These are phyloP conservation scores for Gasterosteus aculeatus DNA, from an alignment of 2,113 vertebrate species.

Conservation along the genomic window DNA sequence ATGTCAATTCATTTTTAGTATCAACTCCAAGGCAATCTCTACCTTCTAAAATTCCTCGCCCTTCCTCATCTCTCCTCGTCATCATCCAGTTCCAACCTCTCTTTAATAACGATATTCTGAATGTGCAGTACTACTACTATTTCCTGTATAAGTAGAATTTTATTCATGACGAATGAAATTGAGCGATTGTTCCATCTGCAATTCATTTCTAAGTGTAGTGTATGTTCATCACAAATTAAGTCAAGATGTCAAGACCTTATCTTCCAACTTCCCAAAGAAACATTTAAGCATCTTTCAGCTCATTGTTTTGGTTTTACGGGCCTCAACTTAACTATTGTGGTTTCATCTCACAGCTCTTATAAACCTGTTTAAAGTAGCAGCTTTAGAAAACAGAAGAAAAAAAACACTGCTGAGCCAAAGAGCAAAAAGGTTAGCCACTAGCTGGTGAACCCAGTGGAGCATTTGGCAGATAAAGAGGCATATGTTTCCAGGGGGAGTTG, in stretches of 20 bases:
- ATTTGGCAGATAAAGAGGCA: not conserved
- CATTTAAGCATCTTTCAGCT: not conserved
- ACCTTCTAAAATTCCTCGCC: not conserved
- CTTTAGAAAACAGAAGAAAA: not conserved
- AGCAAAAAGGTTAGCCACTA: not conserved
- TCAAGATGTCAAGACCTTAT: not conserved
- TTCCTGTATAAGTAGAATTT: too few species aligned
- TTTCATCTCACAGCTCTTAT: not conserved
- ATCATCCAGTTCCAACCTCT: not conserved
- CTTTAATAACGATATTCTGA: not conserved
- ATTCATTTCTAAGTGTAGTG: not conserved
- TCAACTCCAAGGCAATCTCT: not conserved
- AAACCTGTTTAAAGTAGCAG: not conserved
- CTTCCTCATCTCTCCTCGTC: not conserved
- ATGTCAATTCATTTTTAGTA: not conserved
- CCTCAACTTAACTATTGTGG: not conserved
- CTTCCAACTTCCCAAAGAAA: not conserved
- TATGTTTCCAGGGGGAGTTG: not conserved
- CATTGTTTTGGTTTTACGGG: not conserved
- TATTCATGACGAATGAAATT: too few species aligned
- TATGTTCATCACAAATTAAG: not conserved
- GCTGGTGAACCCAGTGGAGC: not conserved
- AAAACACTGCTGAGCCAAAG: too few species aligned
- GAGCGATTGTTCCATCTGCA: too few species aligned
- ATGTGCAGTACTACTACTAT: too few species aligned